Conservation (phyloP, 2,113 vertebrate genomes). For the Ciconia stormi region DNA sequence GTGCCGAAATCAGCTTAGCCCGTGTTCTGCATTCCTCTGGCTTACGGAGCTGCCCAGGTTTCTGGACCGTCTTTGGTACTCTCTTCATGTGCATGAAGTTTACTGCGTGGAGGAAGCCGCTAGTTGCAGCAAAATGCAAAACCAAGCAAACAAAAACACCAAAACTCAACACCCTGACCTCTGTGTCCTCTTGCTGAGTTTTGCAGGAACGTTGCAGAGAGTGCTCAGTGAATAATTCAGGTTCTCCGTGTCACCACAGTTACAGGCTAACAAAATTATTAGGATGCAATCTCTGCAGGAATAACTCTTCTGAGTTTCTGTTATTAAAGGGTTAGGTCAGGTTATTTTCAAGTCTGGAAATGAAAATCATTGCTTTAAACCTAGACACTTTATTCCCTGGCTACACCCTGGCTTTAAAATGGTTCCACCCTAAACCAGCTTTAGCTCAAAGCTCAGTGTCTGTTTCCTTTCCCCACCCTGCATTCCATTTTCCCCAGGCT, state of each 20-base stretch:
- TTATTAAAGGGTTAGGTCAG: constrained; percentile 41
- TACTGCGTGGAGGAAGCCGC: not conserved
- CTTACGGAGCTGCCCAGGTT: constrained; percentile 75
- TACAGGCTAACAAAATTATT: not conserved
- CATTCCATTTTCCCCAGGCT: constrained; percentile 86
- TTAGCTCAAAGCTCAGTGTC: constrained; percentile 84
- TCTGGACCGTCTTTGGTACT: not conserved
- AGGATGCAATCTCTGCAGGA: not conserved
- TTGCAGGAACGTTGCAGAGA: not conserved
- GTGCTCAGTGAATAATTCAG: not conserved
- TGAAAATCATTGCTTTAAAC: constrained; percentile 15
- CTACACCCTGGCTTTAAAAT: constrained; percentile 73
- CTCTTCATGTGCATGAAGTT: not conserved
- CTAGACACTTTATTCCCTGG: constrained; percentile 9
- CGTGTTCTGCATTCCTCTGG: constrained; percentile 76
- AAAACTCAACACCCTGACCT: not conserved
- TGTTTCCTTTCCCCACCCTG: constrained; percentile 87
- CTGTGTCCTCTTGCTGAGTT: not conserved
- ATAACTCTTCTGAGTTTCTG: not conserved
- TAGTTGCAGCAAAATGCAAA: not conserved
- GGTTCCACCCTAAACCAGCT: constrained; percentile 78
- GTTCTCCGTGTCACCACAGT: accelerated
- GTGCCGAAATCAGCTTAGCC: constrained; percentile 67
- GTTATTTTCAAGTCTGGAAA: constrained; percentile 61
- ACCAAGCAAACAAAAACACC: not conserved